These are phyloP conservation scores for Amniataba percoides DNA, from an alignment of 2,797 vertebrate species.

Conservation along the genomic window DNA sequence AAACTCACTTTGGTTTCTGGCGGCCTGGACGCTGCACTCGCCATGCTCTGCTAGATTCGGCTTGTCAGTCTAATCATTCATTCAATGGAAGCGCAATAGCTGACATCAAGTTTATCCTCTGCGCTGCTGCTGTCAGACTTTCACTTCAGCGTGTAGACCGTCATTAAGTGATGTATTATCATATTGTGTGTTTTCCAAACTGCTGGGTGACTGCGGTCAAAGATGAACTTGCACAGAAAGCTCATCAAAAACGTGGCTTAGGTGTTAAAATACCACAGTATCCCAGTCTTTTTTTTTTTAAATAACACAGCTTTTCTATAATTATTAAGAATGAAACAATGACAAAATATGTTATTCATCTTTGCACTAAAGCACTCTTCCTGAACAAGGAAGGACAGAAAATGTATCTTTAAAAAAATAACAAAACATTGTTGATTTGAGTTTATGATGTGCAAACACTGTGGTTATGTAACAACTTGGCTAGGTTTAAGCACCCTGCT, in stretches of 20 bases:
- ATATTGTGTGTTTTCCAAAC: background rate
- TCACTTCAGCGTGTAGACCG: background rate
- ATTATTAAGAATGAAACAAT: background rate
- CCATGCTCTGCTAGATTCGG: slow-evolving; percentile 10
- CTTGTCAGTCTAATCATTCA: slow-evolving; percentile 3
- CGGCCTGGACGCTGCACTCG: background rate
- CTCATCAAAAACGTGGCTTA: background rate
- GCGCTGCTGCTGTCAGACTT: background rate
- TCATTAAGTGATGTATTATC: background rate
- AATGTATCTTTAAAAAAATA: too few species aligned
- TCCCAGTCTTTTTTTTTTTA: background rate
- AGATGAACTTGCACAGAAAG: background rate
- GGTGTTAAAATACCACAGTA: background rate
- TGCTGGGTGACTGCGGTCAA: background rate
- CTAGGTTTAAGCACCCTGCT: background rate
- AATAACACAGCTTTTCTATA: background rate
- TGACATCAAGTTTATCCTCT: background rate
- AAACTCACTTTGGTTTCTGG: slow-evolving; percentile 24
- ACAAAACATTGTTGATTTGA: background rate
- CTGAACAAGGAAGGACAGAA: too few species aligned
- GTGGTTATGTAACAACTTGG: background rate
- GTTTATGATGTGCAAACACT: background rate
- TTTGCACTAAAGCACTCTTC: background rate
- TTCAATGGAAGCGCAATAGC: background rate
- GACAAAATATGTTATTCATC: background rate